phyloP scores from a whole-genome alignment of 1,140 invertebrate genomes.

The Danaus melanippus region DNA sequence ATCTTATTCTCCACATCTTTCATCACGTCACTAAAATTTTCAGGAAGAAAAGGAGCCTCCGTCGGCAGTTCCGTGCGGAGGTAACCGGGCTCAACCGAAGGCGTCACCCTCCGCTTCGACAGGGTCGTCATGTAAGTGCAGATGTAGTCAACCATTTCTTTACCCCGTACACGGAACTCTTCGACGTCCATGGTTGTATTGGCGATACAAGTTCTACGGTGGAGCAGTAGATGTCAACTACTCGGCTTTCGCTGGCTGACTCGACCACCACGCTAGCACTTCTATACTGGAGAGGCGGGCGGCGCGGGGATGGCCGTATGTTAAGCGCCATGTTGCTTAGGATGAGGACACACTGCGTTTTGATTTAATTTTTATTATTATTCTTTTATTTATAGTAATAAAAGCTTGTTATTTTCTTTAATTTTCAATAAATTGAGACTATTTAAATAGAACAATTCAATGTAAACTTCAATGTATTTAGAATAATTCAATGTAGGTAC shows the following conservation, averaged over 20 bases:
- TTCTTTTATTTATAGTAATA: neutral
- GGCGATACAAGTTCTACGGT: constrained; percentile 12
- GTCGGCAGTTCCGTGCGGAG: constrained; percentile 85
- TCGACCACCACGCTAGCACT: constrained; percentile 49
- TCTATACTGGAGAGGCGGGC: constrained; percentile 38
- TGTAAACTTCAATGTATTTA: no score
- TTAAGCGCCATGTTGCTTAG: constrained; percentile 28
- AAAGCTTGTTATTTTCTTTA: no score
- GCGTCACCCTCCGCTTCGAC: constrained; percentile 85
- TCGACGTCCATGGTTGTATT: constrained; percentile 82
- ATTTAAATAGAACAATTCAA: no score
- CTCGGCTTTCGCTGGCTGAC: constrained; percentile 55
- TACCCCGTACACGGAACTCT: constrained; percentile 91
- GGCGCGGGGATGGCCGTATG: constrained; percentile 37
- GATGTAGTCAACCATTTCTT: constrained; percentile 99
- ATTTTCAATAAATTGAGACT: no score
- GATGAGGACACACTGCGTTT: constrained; percentile 11
- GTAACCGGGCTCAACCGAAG: constrained; percentile 94
- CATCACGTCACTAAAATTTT: constrained; percentile 95
- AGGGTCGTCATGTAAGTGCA: constrained; percentile 95
- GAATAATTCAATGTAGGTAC: no score
- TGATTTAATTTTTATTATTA: neutral
- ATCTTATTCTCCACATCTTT: constrained; percentile 95
- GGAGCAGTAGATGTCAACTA: constrained; percentile 37
- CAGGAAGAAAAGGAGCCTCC: constrained; percentile 88